Base-by-base conservation (phyloP, 2,797 vertebrate species). In the Kryptolebias ocellatus region DNA sequence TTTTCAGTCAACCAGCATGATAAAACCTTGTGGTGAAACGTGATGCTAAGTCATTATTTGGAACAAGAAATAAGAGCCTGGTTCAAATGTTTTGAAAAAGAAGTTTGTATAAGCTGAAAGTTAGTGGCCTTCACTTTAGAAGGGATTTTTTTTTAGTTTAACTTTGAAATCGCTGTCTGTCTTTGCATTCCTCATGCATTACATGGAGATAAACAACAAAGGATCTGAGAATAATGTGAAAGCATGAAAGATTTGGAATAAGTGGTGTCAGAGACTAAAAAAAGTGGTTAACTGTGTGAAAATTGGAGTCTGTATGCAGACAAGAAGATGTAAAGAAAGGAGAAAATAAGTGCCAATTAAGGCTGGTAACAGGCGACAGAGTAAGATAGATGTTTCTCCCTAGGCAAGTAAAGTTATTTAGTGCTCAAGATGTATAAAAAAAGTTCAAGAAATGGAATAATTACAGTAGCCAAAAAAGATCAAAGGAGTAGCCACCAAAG, bases 381-480 rank as follows among this genome's bases (percentile, higher is more conserved):
- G 77, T 59, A 62, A 85, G 78, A 84, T 77, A 31, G 69, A 83
- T 67, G 51, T 78, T 77, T 68, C 76, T 84, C 80, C 71, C 49
- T 59, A 77, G 85, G 83, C 72, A 56, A 76, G 70, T 20, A 34
- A 69, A 83, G 73, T 82, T 81, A 83, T 82, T 82, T 78, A 74
- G 72, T 18, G 53, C 60, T 81, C 53, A 39, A 79, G 72, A 83
- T 76, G 76, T 76, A 60, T 24, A 73, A 62, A 57, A 67, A 80
- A 76, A 63, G 53, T 81, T 54, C 18, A 70, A 66, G 72, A 82
- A 76, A 83, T 62, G 72, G 70, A n/a, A 1, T 84, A 86, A 89
- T 89, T 85, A 80, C 68, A 77, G 46, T 79, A 61, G 79, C 70
- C 76, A 66, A 74, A 85, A 55, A 79, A 81, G 78, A 88, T 88